Evolutionary conservation across 2,888 invertebrate genomes (phyloP).

Genomic region (Ligdia adustata): DNA sequence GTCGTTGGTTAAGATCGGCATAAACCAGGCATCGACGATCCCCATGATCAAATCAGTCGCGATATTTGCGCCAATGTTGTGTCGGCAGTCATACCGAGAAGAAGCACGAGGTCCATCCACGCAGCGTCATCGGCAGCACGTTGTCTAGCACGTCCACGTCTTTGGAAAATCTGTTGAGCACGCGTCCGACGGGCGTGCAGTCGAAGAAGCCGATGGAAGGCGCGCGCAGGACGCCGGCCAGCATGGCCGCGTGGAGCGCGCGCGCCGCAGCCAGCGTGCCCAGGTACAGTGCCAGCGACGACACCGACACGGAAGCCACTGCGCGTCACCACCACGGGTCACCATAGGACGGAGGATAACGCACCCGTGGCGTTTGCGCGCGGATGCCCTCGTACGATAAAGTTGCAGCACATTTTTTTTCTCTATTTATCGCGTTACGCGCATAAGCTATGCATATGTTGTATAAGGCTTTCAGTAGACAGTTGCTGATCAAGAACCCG

Average conservation of each 20-base stretch:
- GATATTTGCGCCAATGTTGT: too few relatives aligned
- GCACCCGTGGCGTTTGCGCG: neutral
- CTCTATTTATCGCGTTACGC: too few relatives aligned
- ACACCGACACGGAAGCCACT: slow-evolving; percentile 87
- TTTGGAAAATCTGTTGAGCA: slow-evolving; percentile 91
- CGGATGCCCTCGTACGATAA: slow-evolving; percentile 3
- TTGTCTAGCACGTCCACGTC: slow-evolving; percentile 89
- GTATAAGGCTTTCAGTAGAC: too few relatives aligned
- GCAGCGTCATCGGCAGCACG: slow-evolving; percentile 87
- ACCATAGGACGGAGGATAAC: slow-evolving; percentile 11
- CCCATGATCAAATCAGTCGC: too few relatives aligned
- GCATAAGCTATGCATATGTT: too few relatives aligned
- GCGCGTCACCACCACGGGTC: slow-evolving; percentile 46
- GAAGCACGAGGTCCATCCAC: slow-evolving; percentile 88
- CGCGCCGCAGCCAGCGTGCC: slow-evolving; percentile 86
- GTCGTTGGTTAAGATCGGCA: too few relatives aligned
- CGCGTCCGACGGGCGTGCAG: slow-evolving; percentile 91
- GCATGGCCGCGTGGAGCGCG: slow-evolving; percentile 86
- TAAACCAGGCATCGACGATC: too few relatives aligned
- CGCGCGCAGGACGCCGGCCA: slow-evolving; percentile 86
- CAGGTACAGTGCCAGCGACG: slow-evolving; percentile 87
- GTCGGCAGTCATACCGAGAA: slow-evolving; percentile 87
- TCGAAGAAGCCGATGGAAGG: slow-evolving; percentile 90
- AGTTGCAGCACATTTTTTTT: neutral
- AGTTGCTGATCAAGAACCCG: too few relatives aligned